A percentile compares a stretch with the other conserved stretches of the same genome.
phyloP scores from a whole-genome alignment of 2,797 vertebrate genomes.

The Phoebastria nigripes region DNA sequence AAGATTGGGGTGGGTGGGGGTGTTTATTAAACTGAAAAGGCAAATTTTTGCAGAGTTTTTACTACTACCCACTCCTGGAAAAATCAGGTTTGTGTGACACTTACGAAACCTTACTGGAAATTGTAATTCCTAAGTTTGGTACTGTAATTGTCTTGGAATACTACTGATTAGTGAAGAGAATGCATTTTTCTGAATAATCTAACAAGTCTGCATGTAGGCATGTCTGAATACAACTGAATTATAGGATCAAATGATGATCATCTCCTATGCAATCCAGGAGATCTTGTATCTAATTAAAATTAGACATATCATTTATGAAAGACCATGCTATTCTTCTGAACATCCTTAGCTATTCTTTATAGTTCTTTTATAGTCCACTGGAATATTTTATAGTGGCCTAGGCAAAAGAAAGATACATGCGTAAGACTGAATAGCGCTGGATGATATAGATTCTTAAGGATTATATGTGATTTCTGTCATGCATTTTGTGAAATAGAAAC shows the following conservation, averaged over 20 bases:
- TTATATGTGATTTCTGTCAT: neutral
- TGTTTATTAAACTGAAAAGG: neutral
- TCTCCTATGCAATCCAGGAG: neutral
- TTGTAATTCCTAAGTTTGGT: neutral
- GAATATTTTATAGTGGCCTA: neutral
- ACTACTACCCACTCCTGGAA: neutral
- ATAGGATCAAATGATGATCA: neutral
- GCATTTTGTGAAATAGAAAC: slow-evolving; percentile 25
- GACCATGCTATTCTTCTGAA: neutral
- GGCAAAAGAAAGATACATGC: neutral
- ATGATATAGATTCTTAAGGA: neutral
- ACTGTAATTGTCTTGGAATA: neutral
- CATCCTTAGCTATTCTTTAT: neutral
- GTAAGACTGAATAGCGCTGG: neutral
- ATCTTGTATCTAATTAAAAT: neutral
- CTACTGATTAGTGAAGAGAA: neutral
- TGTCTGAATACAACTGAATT: neutral
- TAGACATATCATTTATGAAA: neutral
- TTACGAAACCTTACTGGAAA: neutral
- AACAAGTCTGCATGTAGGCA: neutral
- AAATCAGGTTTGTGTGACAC: neutral
- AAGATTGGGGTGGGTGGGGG: rapidly evolving
- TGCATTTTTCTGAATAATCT: neutral
- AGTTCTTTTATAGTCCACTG: neutral
- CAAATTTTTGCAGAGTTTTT: neutral